Base-by-base conservation (phyloP, 2,888 invertebrate genomes). In the Kuschelorhynchus macadamiae region DNA sequence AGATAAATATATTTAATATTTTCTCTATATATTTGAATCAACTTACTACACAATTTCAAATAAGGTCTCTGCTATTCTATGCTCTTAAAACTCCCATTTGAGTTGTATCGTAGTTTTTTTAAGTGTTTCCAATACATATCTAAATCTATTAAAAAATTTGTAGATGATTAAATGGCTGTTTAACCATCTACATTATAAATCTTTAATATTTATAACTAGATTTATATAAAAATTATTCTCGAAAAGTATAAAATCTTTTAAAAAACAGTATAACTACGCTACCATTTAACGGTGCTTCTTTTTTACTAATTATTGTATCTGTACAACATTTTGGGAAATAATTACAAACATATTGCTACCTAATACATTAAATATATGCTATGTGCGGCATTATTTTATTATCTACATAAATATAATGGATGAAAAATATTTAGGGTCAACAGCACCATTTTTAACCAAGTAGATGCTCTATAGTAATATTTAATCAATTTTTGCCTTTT, bases 151-250 rank as follows among this genome's bases (percentile, higher is more conserved):
- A 50, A 39, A 50, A 18, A 49, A 11, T 61, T 74, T 63, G 75
- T 77, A 78, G 76, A 75, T 71, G 74, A 75, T 76, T 79, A 81
- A 79, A 79, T 82, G 82, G 82, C 82, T 82, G 82, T 70, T 78
- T 81, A 79, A 74, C 64, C 50, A 61, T 69, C 71, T 74, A 71
- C 61, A 47, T 16, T 21, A 17, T 42, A 32, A 17, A 21, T 33
- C 12, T 53, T 33, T 44, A 53, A 46, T 16, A 46, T 30, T 21
- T 39, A 52, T 18, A 14, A 20, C 62, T 57, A 44, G 17, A 12
- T 62, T 62, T 56, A 57, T 67, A 67, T 53, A 68, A 67, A 67
- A 55, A 55, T 44, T 57, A 60, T 68, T 71, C 46, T 70, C 69
- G n/a, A 70, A 68, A 73, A 70, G 72, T 76, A 75, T 71, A 74